Conservation (phyloP, 1,140 invertebrate genomes). For the Campoletis sonorensis region DNA sequence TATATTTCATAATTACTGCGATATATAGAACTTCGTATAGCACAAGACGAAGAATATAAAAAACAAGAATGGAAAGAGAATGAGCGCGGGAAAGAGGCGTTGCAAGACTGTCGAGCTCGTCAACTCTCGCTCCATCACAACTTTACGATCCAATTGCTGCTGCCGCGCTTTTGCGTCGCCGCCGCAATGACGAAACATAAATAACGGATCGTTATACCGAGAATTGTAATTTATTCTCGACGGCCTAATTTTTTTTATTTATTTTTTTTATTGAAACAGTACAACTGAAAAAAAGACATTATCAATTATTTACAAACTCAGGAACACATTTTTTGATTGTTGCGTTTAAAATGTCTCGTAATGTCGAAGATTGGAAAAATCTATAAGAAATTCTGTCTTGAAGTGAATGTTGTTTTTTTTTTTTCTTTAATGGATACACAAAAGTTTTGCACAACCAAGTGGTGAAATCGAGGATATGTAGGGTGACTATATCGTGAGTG, state of each 20-base stretch:
- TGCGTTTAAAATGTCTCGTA: neutral
- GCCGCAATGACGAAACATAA: slow-evolving; percentile 41
- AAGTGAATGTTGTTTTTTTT: neutral
- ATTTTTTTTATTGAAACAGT: slow-evolving; percentile 6
- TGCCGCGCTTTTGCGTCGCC: slow-evolving; percentile 12
- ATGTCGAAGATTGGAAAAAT: no score
- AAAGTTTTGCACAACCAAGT: neutral
- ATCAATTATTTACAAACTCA: slow-evolving; percentile 24
- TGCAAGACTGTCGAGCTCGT: slow-evolving; percentile 30
- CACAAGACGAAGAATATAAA: neutral
- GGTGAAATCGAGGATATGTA: no score
- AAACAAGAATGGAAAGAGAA: slow-evolving; percentile 8
- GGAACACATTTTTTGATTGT: slow-evolving; percentile 2
- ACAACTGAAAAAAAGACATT: neutral
- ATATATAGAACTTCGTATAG: slow-evolving; percentile 41
- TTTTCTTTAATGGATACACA: neutral
- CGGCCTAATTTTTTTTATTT: slow-evolving; percentile 26
- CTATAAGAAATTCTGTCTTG: neutral
- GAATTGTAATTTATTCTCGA: slow-evolving; percentile 38
- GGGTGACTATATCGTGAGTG: neutral
- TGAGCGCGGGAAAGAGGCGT: slow-evolving; percentile 9
- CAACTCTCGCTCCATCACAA: slow-evolving; percentile 34
- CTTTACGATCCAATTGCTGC: slow-evolving; percentile 61
- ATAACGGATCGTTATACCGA: slow-evolving; percentile 45
- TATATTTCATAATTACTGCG: slow-evolving; percentile 60